Conservation (phyloP, 2,888 invertebrate species). For the Phyto melanocephala region DNA sequence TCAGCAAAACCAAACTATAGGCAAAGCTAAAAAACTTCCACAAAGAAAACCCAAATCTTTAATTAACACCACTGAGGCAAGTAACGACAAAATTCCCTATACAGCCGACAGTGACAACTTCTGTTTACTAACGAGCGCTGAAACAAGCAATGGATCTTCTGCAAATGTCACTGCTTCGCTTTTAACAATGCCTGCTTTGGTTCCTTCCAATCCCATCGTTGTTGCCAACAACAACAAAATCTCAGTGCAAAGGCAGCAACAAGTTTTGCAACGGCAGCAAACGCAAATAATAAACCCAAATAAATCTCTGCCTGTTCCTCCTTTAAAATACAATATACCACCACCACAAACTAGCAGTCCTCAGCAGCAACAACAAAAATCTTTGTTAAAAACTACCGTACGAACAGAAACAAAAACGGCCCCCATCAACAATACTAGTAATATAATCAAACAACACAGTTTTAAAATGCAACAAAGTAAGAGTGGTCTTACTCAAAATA, state of each 20-base stretch:
- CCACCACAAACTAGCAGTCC: constrained; percentile 11
- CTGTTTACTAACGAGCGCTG: constrained; percentile 6
- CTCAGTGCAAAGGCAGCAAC: constrained; percentile 61
- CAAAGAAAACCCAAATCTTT: constrained; percentile 69
- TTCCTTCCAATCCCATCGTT: constrained; percentile 71
- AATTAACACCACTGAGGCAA: not conserved
- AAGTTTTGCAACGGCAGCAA: constrained; percentile 37
- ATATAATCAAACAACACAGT: constrained; percentile 34
- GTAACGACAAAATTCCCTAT: not conserved
- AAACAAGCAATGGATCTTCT: constrained; percentile 18
- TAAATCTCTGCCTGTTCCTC: constrained; percentile 74
- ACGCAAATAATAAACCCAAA: constrained; percentile 44
- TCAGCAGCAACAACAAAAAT: constrained; percentile 69
- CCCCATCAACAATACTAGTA: not conserved
- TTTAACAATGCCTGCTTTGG: constrained; percentile 71
- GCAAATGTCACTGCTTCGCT: constrained; percentile 39
- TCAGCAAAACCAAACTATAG: constrained; percentile 83
- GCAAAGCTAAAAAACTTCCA: constrained; percentile 80
- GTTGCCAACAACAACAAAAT: constrained; percentile 58
- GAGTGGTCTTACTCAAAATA: constrained; percentile 43
- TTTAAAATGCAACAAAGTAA: constrained; percentile 63
- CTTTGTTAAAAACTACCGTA: constrained; percentile 69
- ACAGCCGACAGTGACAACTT: constrained; percentile 43
- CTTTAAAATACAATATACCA: constrained; percentile 74
- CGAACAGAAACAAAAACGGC: constrained; percentile 53